phyloP scores from a whole-genome alignment of 37 sponge, comb jelly and placozoan species.

The Haliclona indistincta region DNA sequence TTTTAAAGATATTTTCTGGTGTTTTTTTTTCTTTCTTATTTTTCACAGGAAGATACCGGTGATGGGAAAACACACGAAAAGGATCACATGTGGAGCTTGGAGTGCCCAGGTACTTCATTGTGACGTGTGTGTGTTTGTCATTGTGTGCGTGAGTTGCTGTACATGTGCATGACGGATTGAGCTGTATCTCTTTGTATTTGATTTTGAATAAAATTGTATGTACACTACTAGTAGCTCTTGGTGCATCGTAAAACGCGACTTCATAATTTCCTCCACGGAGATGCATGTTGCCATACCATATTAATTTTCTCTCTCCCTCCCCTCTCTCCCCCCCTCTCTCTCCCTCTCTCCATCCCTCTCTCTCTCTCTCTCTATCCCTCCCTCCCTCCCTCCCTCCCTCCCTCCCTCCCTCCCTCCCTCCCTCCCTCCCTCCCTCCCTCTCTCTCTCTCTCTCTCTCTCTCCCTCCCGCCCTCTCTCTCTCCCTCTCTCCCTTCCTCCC shows the following conservation, averaged over 20 bases:
- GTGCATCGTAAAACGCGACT: too few species aligned
- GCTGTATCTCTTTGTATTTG: too few species aligned
- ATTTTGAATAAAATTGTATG: too few species aligned
- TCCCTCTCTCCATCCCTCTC: not conserved
- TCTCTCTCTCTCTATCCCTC: not conserved
- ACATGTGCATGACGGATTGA: too few species aligned
- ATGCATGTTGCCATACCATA: too few species aligned
- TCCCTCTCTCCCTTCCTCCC: not conserved
- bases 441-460: not conserved
- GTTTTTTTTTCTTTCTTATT: not conserved
- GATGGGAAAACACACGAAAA: constrained; percentile 96
- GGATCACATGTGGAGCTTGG: constrained; percentile 91
- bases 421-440: not conserved
- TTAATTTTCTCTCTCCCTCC: not conserved
- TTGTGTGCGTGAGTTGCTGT: too few species aligned
- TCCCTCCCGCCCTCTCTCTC: not conserved
- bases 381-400: not conserved
- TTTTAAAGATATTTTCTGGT: not conserved
- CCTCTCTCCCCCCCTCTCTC: not conserved
- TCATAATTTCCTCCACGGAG: too few species aligned
- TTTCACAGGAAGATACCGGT: constrained; percentile 76
- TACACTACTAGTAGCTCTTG: too few species aligned
- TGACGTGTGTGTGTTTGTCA: too few species aligned
- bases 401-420: not conserved
- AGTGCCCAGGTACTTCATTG: constrained; percentile 54